Conservation (phyloP, 2,888 invertebrate genomes). For the Drosophila incognita region DNA sequence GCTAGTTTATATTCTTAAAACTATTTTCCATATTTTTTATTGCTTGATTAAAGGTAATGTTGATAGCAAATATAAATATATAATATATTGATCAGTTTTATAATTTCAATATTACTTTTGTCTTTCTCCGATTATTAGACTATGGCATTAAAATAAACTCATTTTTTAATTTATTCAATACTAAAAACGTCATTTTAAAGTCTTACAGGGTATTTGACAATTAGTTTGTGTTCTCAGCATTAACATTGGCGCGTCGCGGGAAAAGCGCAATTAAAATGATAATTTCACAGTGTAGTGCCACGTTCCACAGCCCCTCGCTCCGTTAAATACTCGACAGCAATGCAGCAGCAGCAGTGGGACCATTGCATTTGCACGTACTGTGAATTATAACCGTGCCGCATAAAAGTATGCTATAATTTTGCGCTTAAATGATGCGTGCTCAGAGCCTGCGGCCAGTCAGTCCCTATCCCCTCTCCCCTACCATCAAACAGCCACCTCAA, state of each 20-base stretch:
- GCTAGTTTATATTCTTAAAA: neutral
- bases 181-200: neutral
- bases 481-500: neutral
- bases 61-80: neutral
- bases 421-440: slow-evolving; percentile 78
- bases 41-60: neutral
- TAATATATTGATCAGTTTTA: neutral
- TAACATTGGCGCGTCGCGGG: slow-evolving; percentile 30
- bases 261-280: slow-evolving; percentile 78
- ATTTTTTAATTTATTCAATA: too few relatives aligned
- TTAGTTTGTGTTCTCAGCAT: neutral
- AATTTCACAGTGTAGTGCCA: slow-evolving; percentile 57
- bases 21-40: neutral
- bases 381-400: slow-evolving; percentile 77
- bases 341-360: slow-evolving; percentile 13
- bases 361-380: slow-evolving; percentile 72
- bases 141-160: neutral
- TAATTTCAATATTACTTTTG: too few relatives aligned
- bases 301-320: slow-evolving; percentile 21
- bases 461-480: neutral
- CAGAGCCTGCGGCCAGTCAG: slow-evolving; percentile 39
- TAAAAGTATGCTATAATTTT: slow-evolving; percentile 79
- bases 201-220: slow-evolving; percentile 4
- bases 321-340: slow-evolving; percentile 5
- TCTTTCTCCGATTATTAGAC: rapidly evolving